Conservation (phyloP, 2,113 vertebrate genomes). For the Peucedramus taeniatus region DNA sequence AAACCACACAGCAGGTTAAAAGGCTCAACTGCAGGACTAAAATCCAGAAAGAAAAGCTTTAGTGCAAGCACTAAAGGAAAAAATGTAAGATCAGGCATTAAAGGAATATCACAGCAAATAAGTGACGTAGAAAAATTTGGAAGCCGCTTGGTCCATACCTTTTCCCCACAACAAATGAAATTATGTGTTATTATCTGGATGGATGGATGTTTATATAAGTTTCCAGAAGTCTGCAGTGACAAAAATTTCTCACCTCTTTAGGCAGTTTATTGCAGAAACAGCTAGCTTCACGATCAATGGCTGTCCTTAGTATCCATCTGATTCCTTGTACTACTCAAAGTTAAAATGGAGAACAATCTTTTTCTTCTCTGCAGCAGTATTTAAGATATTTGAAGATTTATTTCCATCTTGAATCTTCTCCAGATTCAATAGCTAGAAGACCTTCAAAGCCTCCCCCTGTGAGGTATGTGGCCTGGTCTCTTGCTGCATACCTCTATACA, state of each 20-base stretch:
- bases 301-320: neutral
- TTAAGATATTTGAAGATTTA: neutral
- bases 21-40: neutral
- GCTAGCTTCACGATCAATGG: neutral
- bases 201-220: neutral
- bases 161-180: neutral
- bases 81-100: neutral
- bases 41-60: neutral
- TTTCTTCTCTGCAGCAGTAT: neutral
- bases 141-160: neutral
- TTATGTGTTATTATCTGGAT: neutral
- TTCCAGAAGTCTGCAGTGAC: neutral
- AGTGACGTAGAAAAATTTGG: neutral
- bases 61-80: neutral
- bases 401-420: neutral
- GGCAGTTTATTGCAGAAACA: neutral
- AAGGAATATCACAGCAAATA: neutral
- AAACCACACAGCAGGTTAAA: neutral
- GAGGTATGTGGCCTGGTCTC: neutral
- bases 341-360: neutral
- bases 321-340: neutral
- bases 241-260: neutral
- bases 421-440: neutral
- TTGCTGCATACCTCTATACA: neutral
- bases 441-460: neutral